Percentiles rank a stretch among this genome's conserved stretches.
phyloP scores from a whole-genome alignment of 2,797 vertebrate species.

The Hydrophis major region DNA sequence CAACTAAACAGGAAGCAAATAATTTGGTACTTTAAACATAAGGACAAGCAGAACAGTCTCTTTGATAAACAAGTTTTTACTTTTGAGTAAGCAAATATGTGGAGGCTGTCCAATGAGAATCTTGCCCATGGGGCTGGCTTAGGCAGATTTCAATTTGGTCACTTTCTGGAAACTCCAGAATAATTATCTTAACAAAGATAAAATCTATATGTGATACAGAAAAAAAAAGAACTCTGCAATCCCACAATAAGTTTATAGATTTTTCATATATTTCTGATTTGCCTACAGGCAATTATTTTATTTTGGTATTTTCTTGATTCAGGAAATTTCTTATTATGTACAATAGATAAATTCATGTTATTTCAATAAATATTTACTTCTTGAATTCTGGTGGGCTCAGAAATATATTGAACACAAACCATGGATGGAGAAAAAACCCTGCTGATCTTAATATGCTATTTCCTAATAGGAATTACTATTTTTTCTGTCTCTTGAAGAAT shows the following conservation, averaged over 20 bases:
- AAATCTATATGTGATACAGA: neutral
- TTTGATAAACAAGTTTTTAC: neutral
- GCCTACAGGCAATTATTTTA: neutral
- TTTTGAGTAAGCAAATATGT: neutral
- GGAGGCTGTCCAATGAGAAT: neutral
- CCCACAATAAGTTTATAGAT: neutral
- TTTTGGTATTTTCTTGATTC: neutral
- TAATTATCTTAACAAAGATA: neutral
- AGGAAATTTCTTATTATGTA: neutral
- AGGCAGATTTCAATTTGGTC: neutral
- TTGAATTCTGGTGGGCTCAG: neutral
- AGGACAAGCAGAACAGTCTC: neutral
- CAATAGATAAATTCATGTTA: neutral
- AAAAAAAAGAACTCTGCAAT: neutral
- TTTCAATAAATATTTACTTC: neutral
- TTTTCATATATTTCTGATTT: neutral
- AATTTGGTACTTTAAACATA: neutral
- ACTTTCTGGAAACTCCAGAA: neutral
- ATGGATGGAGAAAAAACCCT: neutral
- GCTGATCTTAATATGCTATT: neutral
- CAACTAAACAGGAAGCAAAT: neutral
- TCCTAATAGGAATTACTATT: neutral
- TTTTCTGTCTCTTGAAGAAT: neutral
- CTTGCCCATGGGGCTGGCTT: neutral
- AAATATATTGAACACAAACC: neutral